Base-by-base conservation (phyloP, 2,797 vertebrate species). In the Lophius americanus region DNA sequence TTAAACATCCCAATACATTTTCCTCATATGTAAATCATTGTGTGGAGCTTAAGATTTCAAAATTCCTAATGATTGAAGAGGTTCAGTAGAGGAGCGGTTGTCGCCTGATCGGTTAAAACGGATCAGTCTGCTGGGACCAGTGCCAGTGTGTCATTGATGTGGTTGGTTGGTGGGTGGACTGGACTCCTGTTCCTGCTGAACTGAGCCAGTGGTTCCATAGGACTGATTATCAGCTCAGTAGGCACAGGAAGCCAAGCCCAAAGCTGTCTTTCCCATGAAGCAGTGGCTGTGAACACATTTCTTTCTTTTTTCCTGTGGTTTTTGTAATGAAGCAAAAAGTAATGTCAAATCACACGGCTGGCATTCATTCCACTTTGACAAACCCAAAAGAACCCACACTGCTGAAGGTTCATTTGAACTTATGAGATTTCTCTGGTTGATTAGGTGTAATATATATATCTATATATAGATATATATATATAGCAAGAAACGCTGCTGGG, bases 171-270 rank as follows among this genome's bases (percentile, higher is more conserved):
- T 67, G 91, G 93, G 85, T 88, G 94, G 96, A 94, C 96, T 91
- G 93, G 92, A 98, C 97, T 97, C 97, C 98, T 99, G 98, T 99
- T 99, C 96, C 97, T 99, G 97, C 98, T 99, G 97, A 98, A 99
- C 97, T 99, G 98, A 99, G 96, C 97, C 97, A 99, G 97, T 97
- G 90, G 95, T 93, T 97, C 86, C 93, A 88, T 93, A 97, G 90
- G 95, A 99, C 97, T 99, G 97, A 90, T 96, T 95, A 97, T 99
- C 98, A 99, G 97, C 95, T 99, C 98, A 99, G 98, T 99, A 99
- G 98, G 97, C 97, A 99, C 98, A 90, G 96, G 96, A 99, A 95
- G 95, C 90, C 85, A 81, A 82, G 85, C 82, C 92, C 85, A 51
- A 42, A 66, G 75, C 51, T 73, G 53, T 62, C 14, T 64, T 36